Evolutionary conservation across 2,113 vertebrate species (phyloP).

Genomic region (Antechinus flavipes): DNA sequence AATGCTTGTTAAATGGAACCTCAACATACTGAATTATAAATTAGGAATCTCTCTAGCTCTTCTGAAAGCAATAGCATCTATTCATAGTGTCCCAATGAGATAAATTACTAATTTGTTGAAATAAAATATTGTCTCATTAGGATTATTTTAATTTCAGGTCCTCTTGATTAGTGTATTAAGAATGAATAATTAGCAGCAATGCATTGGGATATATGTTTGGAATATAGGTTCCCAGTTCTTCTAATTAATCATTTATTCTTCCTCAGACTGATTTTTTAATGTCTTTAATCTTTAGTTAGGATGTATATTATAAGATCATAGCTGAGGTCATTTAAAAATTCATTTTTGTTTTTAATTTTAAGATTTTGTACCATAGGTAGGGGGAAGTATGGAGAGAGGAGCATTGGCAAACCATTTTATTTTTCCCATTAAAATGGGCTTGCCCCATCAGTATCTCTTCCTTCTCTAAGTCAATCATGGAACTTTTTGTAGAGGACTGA

Average conservation of each 20-base stretch:
- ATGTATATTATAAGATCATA: neutral
- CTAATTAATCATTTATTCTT: conserved; percentile 7
- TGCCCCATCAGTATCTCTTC: neutral
- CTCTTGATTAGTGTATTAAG: neutral
- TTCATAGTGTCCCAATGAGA: neutral
- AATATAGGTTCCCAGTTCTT: neutral
- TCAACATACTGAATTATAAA: neutral
- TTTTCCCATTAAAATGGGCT: neutral
- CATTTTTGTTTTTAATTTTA: neutral
- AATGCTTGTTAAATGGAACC: neutral
- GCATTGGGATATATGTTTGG: neutral
- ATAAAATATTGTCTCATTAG: conserved; percentile 8
- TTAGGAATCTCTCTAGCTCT: neutral
- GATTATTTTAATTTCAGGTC: neutral
- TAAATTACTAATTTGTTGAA: neutral
- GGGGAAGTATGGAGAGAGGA: neutral
- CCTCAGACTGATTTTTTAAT: neutral
- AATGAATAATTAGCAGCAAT: neutral
- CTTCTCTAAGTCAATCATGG: conserved; percentile 2
- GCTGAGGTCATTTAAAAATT: neutral
- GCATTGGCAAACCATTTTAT: neutral
- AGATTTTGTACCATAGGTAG: neutral
- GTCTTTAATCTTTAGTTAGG: conserved; percentile 2
- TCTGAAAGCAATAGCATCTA: neutral
- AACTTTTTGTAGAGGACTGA: neutral